Evolutionary conservation across 2,797 vertebrate genomes (phyloP), one percentile per base, ranked within the genome.

Genomic region (Enteromius argenteus): DNA sequence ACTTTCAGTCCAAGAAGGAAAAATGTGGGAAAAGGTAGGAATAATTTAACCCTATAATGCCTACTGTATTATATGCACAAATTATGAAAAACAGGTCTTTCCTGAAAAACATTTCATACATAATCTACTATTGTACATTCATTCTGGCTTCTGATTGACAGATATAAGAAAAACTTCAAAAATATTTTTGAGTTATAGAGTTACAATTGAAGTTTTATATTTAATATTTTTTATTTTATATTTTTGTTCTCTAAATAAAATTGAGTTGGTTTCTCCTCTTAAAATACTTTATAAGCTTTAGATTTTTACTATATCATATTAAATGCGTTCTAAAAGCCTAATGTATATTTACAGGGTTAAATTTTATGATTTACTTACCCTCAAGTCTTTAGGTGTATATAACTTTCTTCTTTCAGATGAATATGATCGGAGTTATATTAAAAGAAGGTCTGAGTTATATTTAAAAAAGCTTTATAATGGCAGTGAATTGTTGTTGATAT

Each of bases 1-100:
- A 64, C 42, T 77, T 77, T 69, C 49, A n/a, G 5, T 13, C 27
- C 35, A 68, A 42, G 35, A 30, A 32, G 37, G 35, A 46, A 77
- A 60, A 56, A 32, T 35, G 13, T 46, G 46, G 49, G 23, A 68
- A 44, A 67, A 69, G 80, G 77, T 79, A 79, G 62, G 77, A 67
- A 66, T n/a, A 79, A 51, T 23, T 51, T 60, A 60, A 77, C 8
- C 37, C n/a, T 27, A 6, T 60, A 77, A 60, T 23, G 74, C 14
- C 53, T 42, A 23, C 8, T 60, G 53, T 42, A 27, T 60, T 15
- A 60, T 42, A 60, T 42, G 1, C 19, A 56, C 19, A 75, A 0
- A 46, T 46, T 14, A 46, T 46, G 14, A 46, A 46, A 46, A 46
- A 11, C 11, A 14, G 44, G 19, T 13, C 42, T 49, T 30, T 49